Evolutionary conservation across 2,888 invertebrate genomes (phyloP).

Genomic region (Onthophagus sagittarius): DNA sequence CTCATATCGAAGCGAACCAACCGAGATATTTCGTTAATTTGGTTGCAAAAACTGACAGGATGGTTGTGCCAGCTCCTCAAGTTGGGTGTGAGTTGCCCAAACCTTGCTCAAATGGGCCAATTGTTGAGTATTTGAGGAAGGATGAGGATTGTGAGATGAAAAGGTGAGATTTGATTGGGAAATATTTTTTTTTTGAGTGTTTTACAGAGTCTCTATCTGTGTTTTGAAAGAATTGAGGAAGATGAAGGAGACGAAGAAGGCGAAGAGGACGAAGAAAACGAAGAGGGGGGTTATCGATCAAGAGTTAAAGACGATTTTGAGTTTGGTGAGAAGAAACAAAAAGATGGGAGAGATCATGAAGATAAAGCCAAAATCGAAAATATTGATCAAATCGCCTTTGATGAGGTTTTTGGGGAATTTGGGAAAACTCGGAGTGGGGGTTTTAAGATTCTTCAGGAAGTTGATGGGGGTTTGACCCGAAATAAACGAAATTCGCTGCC

Average conservation of each 20-base stretch:
- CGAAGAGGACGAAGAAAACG: too few relatives aligned
- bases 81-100: conserved; percentile 21
- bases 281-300: conserved; percentile 3
- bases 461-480: too few relatives aligned
- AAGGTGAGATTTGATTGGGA: too few relatives aligned
- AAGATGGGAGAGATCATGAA: neutral
- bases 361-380: neutral
- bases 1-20: conserved; percentile 14
- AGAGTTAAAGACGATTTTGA: conserved; percentile 14
- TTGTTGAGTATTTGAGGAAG: conserved; percentile 21
- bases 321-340: conserved; percentile 4
- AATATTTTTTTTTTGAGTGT: neutral
- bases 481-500: too few relatives aligned
- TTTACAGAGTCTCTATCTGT: too few relatives aligned
- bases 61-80: conserved; percentile 33
- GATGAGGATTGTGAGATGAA: too few relatives aligned
- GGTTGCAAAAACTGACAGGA: conserved; percentile 37
- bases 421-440: too few relatives aligned
- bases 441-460: too few relatives aligned
- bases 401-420: conserved; percentile 15
- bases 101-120: conserved; percentile 20
- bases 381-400: conserved; percentile 16
- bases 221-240: too few relatives aligned
- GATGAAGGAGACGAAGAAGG: too few relatives aligned
- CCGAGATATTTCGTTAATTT: conserved; percentile 30